These are phyloP conservation scores for Ochotona princeps DNA, from an alignment of 2,113 vertebrate genomes.

Conservation along the genomic window DNA sequence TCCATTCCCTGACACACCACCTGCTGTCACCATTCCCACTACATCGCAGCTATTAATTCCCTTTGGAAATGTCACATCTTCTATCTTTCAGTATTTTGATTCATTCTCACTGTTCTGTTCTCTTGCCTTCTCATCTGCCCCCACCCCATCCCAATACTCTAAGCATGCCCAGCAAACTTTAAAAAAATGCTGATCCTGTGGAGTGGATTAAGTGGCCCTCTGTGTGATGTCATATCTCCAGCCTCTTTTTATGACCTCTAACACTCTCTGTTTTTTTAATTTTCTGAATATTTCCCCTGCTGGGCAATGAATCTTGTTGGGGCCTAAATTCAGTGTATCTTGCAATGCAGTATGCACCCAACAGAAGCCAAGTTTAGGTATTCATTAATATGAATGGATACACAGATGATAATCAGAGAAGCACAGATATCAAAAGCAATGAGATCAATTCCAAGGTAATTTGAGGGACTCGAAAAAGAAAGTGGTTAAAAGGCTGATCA, in stretches of 20 bases:
- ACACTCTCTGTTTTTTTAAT: not conserved
- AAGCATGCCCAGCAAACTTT: not conserved
- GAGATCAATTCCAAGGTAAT: not conserved
- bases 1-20: not conserved
- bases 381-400: not conserved
- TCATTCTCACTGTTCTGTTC: not conserved
- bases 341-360: not conserved
- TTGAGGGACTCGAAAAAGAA: not conserved
- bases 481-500: not conserved
- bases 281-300: not conserved
- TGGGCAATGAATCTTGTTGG: not conserved
- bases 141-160: not conserved
- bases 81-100: not conserved
- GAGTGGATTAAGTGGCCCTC: not conserved
- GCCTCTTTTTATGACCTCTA: not conserved
- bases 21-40: not conserved
- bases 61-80: not conserved
- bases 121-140: constrained; percentile 8
- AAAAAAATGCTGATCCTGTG: not conserved
- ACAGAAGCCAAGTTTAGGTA: not conserved
- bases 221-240: not conserved
- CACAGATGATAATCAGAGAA: not conserved
- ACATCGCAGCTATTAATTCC: not conserved
- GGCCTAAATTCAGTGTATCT: not conserved
- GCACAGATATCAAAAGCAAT: not conserved